Base-by-base conservation (phyloP, 1,140 invertebrate genomes). In the Camponotus floridanus region DNA sequence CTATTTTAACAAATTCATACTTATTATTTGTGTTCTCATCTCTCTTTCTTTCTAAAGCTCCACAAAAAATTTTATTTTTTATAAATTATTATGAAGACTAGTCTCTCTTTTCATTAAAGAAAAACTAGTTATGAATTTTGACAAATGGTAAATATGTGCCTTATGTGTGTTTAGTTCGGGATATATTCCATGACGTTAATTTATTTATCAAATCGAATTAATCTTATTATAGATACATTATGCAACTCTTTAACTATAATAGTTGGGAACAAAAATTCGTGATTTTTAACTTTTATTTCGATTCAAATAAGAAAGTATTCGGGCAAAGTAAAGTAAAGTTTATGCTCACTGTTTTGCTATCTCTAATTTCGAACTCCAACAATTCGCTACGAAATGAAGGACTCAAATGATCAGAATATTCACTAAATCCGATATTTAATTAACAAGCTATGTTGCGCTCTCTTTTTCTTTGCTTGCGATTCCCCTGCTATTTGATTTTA, bases 401-500 rank as follows among this genome's bases (percentile, higher is more conserved):
- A 36, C 45, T 26, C 8, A 48, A 73, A 57, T 26, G 65, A 31
- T 57, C 64, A n/a, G 48, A 42, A 36, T 21, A 42, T 71, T 57
- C 11, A 3, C 4, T 80, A 59, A 83, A 51, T 74, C 73, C 51
- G 76, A 86, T 78, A 48, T 71, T 89, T 83, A 86, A 88, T 89
- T 89, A 89, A 86, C 85, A 73, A 88, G 59, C 33, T 73, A 61
- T 8, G 13, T 62, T 15, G 39, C 62, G 65, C 67, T 67, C 42
- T 62, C 11, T 71, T 26, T 64, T 13, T 59, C 11, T 48, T 18
- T 7, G 5, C 33, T 18, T n/a, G 31, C 21, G n/a, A 11, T 11
- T 26, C 33, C n/a, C 31, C 3, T 15, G 36, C 6, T 67, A 64
- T 65, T 45, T 36, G n/a, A 73, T 51, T 74, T 55, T 13, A 21